phyloP scores from a whole-genome alignment of 2,888 invertebrate species.

The Colletes collaris region DNA sequence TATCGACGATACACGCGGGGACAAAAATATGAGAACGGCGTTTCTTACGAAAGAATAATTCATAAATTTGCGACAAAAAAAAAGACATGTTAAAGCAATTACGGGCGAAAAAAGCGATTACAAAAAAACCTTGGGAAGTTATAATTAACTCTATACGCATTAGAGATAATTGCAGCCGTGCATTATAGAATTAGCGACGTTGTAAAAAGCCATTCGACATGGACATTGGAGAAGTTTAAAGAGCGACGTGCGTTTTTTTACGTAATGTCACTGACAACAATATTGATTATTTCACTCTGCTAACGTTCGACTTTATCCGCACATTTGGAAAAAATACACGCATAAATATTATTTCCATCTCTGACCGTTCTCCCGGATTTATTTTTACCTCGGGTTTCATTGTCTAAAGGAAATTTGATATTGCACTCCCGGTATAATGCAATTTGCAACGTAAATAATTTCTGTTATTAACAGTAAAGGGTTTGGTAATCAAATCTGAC shows the following conservation, averaged over 20 bases:
- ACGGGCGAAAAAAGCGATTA: slow-evolving; percentile 20
- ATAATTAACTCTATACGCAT: slow-evolving; percentile 30
- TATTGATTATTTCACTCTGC: not conserved
- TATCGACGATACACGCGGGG: not conserved
- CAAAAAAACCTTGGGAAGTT: slow-evolving; percentile 34
- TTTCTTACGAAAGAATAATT: slow-evolving; percentile 14
- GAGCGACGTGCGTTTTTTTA: slow-evolving; percentile 12
- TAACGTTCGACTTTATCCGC: not conserved
- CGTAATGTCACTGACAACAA: slow-evolving; percentile 18
- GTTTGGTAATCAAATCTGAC: not conserved
- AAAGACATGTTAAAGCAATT: slow-evolving; percentile 1
- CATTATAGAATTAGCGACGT: slow-evolving; percentile 6
- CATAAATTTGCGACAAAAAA: not conserved
- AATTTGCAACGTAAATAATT: too few relatives aligned
- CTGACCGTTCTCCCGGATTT: not conserved
- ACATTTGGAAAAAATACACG: not conserved
- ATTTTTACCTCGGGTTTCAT: too few relatives aligned
- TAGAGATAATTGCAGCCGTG: slow-evolving; percentile 33
- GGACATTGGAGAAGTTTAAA: slow-evolving; percentile 28
- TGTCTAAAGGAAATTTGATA: too few relatives aligned
- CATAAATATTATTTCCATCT: too few relatives aligned
- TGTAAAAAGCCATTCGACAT: slow-evolving; percentile 13
- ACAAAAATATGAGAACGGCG: not conserved
- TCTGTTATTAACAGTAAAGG: not conserved
- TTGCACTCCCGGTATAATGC: too few relatives aligned